Evolutionary conservation across 2,113 vertebrate genomes (phyloP).

Genomic region (Euleptes europaea): DNA sequence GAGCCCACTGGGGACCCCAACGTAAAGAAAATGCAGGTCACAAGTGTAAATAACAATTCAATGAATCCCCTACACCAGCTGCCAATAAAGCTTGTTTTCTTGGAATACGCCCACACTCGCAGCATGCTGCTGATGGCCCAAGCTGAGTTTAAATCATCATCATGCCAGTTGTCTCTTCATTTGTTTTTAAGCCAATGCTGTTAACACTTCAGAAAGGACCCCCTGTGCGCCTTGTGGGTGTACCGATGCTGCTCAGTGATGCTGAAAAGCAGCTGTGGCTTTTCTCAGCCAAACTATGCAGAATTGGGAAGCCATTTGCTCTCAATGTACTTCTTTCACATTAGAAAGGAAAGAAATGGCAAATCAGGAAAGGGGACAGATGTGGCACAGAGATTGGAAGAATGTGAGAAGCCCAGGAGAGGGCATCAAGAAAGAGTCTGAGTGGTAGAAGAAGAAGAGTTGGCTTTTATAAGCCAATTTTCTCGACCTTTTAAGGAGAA

Average conservation of each 20-base stretch:
- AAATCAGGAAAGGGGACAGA: slow-evolving; percentile 14
- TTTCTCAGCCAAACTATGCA: neutral
- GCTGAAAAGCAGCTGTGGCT: slow-evolving; percentile 28
- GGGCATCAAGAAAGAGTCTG: slow-evolving; percentile 31
- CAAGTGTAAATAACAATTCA: neutral
- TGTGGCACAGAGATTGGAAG: slow-evolving; percentile 36
- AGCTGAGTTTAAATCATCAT: accelerated
- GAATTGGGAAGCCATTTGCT: slow-evolving; percentile 37
- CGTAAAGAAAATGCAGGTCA: neutral
- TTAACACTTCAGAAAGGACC: neutral
- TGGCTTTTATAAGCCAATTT: too few relatives aligned
- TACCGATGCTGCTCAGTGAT: accelerated
- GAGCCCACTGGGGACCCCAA: neutral
- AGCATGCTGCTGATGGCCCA: neutral
- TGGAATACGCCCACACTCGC: too few relatives aligned
- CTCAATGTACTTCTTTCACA: slow-evolving; percentile 18
- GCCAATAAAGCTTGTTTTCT: neutral
- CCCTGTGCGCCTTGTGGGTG: neutral
- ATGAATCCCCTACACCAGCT: neutral
- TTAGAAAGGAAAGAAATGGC: slow-evolving; percentile 23
- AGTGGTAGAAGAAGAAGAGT: too few relatives aligned
- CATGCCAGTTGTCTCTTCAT: neutral
- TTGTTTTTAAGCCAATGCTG: neutral
- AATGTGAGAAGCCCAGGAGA: neutral
- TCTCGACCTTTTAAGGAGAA: too few relatives aligned